A percentile compares a stretch with the other conserved stretches of the same genome.
Conservation (phyloP, 2,113 vertebrate species). For the Phaethornis superciliosus region DNA sequence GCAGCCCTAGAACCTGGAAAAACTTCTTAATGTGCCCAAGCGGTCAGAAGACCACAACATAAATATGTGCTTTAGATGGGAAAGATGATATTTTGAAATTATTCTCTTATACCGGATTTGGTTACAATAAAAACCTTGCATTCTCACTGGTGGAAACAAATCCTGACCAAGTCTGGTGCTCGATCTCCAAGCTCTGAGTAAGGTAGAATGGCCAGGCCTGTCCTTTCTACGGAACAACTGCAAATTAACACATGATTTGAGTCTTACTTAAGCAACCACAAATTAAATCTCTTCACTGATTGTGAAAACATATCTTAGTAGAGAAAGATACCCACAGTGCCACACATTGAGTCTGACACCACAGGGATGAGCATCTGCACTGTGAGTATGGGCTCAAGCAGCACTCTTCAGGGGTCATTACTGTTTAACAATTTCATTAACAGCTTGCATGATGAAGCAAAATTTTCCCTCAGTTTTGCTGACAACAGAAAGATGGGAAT, state of each 20-base stretch:
- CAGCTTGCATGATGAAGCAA: not conserved
- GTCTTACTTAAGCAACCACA: not conserved
- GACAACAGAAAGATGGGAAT: not conserved
- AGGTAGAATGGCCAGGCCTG: not conserved
- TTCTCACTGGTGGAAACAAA: not conserved
- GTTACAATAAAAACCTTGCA: not conserved
- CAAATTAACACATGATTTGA: not conserved
- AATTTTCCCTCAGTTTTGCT: not conserved
- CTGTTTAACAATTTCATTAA: not conserved
- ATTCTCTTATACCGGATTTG: not conserved
- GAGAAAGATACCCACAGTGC: not conserved
- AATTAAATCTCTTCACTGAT: not conserved
- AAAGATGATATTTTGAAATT: not conserved
- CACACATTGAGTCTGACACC: not conserved
- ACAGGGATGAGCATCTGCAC: not conserved
- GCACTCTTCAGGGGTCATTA: not conserved
- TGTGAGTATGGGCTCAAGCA: not conserved
- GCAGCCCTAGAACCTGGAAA: not conserved
- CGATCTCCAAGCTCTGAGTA: not conserved
- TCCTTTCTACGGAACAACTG: not conserved
- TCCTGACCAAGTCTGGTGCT: not conserved
- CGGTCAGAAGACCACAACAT: constrained; percentile 13
- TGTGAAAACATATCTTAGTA: not conserved
- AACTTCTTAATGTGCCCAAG: not conserved
- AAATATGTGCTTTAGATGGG: not conserved